A percentile compares a stretch with the other conserved stretches of the same genome.
Conservation (phyloP, 64 coral and sea anemone species). For the Hydrozoanthus tunicans region DNA sequence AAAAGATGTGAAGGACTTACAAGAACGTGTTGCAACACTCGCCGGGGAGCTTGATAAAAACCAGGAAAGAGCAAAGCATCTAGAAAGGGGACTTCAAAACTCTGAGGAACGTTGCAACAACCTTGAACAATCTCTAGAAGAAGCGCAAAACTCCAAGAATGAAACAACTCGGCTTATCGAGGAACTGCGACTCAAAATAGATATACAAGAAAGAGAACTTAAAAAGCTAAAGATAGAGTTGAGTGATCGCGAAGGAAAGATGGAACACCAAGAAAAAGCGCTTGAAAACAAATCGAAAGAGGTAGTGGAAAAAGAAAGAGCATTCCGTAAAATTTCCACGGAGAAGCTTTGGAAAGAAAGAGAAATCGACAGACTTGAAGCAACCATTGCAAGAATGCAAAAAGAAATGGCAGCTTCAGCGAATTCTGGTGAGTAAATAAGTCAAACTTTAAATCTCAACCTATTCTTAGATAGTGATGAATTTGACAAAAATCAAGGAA, state of each 20-base stretch:
- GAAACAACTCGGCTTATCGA: constrained; percentile 27
- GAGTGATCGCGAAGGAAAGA: constrained; percentile 35
- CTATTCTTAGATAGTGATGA: no score
- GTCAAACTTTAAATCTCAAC: background rate
- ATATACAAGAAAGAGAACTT: constrained; percentile 62
- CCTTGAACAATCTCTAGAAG: constrained; percentile 48
- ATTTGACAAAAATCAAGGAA: no score
- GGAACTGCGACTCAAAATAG: constrained; percentile 32
- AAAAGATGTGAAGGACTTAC: background rate
- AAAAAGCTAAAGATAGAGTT: constrained; percentile 47
- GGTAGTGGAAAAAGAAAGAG: constrained; percentile 62
- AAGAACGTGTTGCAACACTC: constrained; percentile 34
- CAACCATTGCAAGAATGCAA: constrained; percentile 23
- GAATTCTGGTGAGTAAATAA: constrained; percentile 35
- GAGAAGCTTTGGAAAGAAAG: constrained; percentile 53
- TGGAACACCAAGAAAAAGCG: constrained; percentile 28
- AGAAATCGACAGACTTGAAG: constrained; percentile 57
- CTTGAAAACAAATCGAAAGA: constrained; percentile 44
- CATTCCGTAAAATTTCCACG: constrained; percentile 47
- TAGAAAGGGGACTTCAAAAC: constrained; percentile 46
- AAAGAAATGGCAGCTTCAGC: constrained; percentile 17
- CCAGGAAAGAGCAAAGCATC: background rate
- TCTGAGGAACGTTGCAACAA: constrained; percentile 49
- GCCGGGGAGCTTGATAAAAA: constrained; percentile 31
- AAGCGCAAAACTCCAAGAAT: constrained; percentile 53